These are phyloP conservation scores for Halcyon malimbica DNA, from an alignment of 2,113 vertebrate genomes.

Conservation along the genomic window DNA sequence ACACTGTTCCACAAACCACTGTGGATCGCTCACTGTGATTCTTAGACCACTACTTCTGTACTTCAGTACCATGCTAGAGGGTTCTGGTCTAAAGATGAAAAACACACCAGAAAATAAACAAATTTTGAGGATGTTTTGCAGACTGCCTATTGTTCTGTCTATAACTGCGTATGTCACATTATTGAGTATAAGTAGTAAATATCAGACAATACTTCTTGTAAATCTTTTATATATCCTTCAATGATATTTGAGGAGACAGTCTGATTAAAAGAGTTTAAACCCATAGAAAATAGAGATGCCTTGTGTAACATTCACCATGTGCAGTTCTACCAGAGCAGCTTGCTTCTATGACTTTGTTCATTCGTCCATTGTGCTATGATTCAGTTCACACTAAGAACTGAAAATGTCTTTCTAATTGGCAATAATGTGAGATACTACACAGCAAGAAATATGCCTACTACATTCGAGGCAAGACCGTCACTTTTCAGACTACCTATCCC, in stretches of 20 bases:
- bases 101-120: background rate
- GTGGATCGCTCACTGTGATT: background rate
- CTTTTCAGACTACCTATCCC: background rate
- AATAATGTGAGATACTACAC: background rate
- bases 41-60: background rate
- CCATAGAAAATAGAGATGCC: background rate
- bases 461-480: background rate
- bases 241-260: background rate
- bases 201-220: background rate
- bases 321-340: background rate
- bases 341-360: background rate
- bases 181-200: background rate
- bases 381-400: background rate
- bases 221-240: background rate
- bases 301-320: background rate
- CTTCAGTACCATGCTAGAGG: background rate
- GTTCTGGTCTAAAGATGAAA: background rate
- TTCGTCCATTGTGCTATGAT: fast-evolving
- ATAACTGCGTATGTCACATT: fast-evolving
- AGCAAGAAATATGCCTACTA: background rate
- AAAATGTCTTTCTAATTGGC: background rate
- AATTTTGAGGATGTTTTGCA: background rate
- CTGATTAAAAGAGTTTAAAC: background rate
- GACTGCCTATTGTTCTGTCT: background rate
- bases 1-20: background rate